Evolutionary conservation across 2,113 vertebrate genomes (phyloP), one percentile per base, ranked within the genome.

Genomic region (Nerophis ophidion): DNA sequence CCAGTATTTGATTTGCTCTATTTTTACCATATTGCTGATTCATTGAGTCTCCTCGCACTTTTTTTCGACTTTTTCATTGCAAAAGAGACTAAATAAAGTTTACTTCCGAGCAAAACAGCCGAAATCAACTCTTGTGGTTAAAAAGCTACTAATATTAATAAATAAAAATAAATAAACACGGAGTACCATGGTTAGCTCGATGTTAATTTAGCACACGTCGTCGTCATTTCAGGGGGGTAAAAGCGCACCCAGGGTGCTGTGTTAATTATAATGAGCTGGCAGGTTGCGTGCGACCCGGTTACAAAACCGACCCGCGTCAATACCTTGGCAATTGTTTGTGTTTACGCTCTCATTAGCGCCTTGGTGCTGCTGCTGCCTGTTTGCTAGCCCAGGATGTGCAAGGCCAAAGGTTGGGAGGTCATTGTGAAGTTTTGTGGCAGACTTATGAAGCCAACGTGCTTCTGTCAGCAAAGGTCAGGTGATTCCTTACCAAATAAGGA

Each of bases 271-370:
- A 33, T 44, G 47, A 53, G 50, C 8, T 26, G 12, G 52, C 40
- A 51, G 48, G 36, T 67, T 68, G 71, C 52, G 19, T 84, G 72
- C 70, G 14, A 71, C 46, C 56, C 19, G 34, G 65, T 88, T 81
- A 83, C 63, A 75, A 78, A 84, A 84, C 67, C 33, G 56, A 71
- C 70, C 52, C 51, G 36, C 19, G 60, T 88, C 85, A 66, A 87
- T 88, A 86, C 67, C 63, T 50, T 71, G 56, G 59, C 42, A 68
- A 77, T 74, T 79, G 75, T 17, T 62, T 48, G 53, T 79, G 71
- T 80, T 76, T 79, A 74, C 73, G 13, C 61, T 70, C 63, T 78
- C 64, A 72, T 81, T 64, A 70, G 62, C 52, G 72, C 64, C 73
- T 69, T 48, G 67, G 61, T 65, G 40, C 12, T 44, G 40, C 57